phyloP scores from a whole-genome alignment of 2,888 invertebrate species.

The Flexamia atlantica region DNA sequence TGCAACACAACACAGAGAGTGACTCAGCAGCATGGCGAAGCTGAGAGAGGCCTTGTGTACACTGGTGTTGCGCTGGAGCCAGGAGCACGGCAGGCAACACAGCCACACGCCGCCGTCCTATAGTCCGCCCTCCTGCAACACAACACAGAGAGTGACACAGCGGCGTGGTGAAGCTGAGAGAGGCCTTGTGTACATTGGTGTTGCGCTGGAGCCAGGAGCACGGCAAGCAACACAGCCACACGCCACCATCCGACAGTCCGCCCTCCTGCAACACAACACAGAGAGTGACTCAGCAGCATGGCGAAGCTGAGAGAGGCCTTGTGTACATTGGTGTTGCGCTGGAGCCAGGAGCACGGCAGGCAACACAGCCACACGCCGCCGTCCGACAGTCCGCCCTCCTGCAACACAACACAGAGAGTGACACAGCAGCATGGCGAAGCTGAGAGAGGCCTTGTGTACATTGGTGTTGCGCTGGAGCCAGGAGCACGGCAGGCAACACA shows the following conservation, averaged over 20 bases:
- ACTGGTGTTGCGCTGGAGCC: slow-evolving; percentile 78
- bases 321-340: slow-evolving; percentile 78
- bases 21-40: slow-evolving; percentile 73
- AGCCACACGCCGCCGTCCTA: slow-evolving; percentile 76
- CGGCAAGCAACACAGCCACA: not conserved
- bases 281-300: slow-evolving; percentile 75
- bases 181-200: slow-evolving; percentile 78
- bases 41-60: slow-evolving; percentile 80
- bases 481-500: slow-evolving; percentile 78
- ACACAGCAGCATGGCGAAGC: slow-evolving; percentile 73
- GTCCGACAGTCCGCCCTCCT: slow-evolving; percentile 35
- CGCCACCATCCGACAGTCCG: not conserved
- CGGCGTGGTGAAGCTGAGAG: not conserved
- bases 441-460: slow-evolving; percentile 80
- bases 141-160: not conserved
- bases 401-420: slow-evolving; percentile 68
- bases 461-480: slow-evolving; percentile 79
- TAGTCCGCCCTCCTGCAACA: slow-evolving; percentile 18
- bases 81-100: slow-evolving; percentile 79
- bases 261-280: slow-evolving; percentile 68
- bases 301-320: slow-evolving; percentile 80
- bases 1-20: not conserved
- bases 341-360: slow-evolving; percentile 78
- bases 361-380: slow-evolving; percentile 79
- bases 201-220: slow-evolving; percentile 74